Conservation (phyloP, 2,797 vertebrate genomes). For the Monodelphis domestica region DNA sequence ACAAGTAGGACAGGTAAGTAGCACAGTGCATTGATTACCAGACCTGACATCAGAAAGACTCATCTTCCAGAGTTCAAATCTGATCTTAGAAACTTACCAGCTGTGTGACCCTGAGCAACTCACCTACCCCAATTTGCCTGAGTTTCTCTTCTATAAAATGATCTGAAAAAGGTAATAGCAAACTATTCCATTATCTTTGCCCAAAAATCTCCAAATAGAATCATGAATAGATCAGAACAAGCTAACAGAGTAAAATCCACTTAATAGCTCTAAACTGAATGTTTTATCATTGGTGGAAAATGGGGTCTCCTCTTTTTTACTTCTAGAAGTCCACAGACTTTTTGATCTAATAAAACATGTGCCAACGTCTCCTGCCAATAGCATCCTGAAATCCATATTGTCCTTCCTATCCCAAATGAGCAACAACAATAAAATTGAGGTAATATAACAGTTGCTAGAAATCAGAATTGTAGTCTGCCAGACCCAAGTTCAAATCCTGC, state of each 20-base stretch:
- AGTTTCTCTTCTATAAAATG: too few species aligned
- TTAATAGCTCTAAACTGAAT: not conserved
- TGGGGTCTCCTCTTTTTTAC: conserved; percentile 16
- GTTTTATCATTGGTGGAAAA: conserved; percentile 31
- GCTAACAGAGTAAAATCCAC: conserved; percentile 6
- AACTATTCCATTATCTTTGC: too few species aligned
- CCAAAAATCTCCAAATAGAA: too few species aligned
- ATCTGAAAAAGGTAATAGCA: too few species aligned
- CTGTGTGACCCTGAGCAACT: too few species aligned
- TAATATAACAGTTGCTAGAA: not conserved
- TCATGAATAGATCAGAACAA: conserved; percentile 34
- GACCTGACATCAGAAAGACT: too few species aligned
- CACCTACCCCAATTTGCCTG: too few species aligned
- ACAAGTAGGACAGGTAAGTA: too few species aligned
- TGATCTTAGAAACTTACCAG: too few species aligned
- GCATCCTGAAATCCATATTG: conserved; percentile 6
- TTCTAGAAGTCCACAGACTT: conserved; percentile 14
- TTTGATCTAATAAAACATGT: conserved; percentile 22
- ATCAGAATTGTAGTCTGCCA: not conserved
- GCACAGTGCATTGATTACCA: too few species aligned
- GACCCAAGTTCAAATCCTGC: too few species aligned
- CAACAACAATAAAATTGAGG: not conserved
- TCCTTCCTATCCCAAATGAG: conserved; percentile 7
- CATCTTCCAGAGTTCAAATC: too few species aligned
- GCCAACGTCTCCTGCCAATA: conserved; percentile 4